Percentiles rank a stretch among this genome's conserved stretches.
phyloP scores from a whole-genome alignment of 2,888 invertebrate genomes.

The Byasa hedistus region DNA sequence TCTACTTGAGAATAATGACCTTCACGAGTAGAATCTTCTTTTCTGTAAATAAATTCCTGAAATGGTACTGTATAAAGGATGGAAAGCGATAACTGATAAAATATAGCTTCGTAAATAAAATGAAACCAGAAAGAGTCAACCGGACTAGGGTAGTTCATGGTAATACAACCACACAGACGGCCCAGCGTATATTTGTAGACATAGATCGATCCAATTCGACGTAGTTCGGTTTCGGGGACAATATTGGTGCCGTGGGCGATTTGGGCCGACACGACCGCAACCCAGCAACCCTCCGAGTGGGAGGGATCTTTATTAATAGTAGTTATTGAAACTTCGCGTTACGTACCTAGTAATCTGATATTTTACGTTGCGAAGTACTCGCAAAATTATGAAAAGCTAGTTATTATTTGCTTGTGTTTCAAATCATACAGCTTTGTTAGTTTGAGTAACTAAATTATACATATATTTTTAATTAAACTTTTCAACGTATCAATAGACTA shows the following conservation, averaged over 20 bases:
- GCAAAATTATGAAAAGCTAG: slow-evolving; percentile 5
- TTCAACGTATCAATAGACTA: too few species aligned
- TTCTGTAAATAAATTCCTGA: too few species aligned
- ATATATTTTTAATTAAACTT: too few species aligned
- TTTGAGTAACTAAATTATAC: too few species aligned
- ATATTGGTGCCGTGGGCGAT: slow-evolving; percentile 37
- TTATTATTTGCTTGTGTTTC: too few species aligned
- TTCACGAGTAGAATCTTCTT: too few species aligned
- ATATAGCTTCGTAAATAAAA: too few species aligned
- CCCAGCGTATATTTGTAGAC: background rate
- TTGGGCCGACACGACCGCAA: slow-evolving; percentile 31
- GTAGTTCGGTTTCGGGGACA: slow-evolving; percentile 34
- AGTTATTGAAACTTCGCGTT: slow-evolving; percentile 21
- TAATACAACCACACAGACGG: background rate
- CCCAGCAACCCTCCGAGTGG: slow-evolving; percentile 28
- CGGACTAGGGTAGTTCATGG: background rate
- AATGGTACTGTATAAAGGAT: too few species aligned
- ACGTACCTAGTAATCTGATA: slow-evolving; percentile 19
- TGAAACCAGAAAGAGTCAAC: too few species aligned
- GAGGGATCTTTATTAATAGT: slow-evolving; percentile 25
- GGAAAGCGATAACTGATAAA: too few species aligned
- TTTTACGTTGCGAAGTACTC: slow-evolving; percentile 6
- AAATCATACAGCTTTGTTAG: too few species aligned
- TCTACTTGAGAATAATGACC: too few species aligned
- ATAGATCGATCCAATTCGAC: slow-evolving; percentile 10